Base-by-base conservation (phyloP, 1,140 invertebrate species). In the Procambarus clarkii region DNA sequence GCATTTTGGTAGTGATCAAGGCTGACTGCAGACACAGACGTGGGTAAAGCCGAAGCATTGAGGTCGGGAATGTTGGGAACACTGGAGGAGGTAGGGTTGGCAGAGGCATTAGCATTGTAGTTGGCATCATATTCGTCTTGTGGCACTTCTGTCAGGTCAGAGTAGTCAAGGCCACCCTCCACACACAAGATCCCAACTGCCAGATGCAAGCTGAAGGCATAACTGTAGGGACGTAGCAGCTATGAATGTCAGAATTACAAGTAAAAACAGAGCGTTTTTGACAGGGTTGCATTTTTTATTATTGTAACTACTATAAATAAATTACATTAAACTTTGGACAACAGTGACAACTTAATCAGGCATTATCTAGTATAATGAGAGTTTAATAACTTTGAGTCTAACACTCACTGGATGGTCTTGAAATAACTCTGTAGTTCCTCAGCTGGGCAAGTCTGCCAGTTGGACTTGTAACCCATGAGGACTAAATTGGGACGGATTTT, bases 401-500 rank as follows among this genome's bases (percentile, higher is more conserved):
- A 45, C 24, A 93, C 94, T 93, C 93, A 95, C 95, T 95, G 94
- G 69, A 96, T 95, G 46, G 94, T 94, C 50, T 94, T 94, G 89
- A 95, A 95, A 92, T 95, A 96, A 79, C 95, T 94, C 3, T 94
- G 76, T 8, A 95, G 82, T 76, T 94, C 94, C 21, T 94, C 92
- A 45, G 85, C 89, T 9, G 94, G 88, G 50, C 93, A 92, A 9
- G 93, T 93, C 44, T 93, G 92, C 95, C 95, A 95, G 83, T 94
- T 93, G 24, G 86, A 86, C 91, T 95, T 95, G 92, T 94, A 96
- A 34, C 95, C 95, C 96, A 98, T 96, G 91, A 99, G 94, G 3
- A 99, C 94, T 91, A 98, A 97, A 94, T 99, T 99, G 0, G 98
- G 98, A 93, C 96, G 96, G 89, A 99, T 95, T 95, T 98, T 99